These are phyloP conservation scores for Zaprionus obscuricornis DNA, from an alignment of 2,888 invertebrate species.

Conservation along the genomic window DNA sequence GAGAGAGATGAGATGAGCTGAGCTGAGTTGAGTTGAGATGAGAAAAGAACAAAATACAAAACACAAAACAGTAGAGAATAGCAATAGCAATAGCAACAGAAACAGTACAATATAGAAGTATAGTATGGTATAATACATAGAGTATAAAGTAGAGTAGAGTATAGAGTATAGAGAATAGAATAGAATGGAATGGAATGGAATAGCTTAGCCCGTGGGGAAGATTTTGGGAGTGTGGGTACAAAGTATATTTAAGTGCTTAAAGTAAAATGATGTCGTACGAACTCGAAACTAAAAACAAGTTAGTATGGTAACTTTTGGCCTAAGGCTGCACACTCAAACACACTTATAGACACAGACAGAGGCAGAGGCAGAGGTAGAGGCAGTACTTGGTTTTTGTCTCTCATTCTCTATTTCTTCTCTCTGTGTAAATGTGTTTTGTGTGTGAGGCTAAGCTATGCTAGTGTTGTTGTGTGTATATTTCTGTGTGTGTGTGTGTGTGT, in stretches of 20 bases:
- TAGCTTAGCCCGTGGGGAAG: constrained; percentile 51
- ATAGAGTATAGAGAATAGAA: constrained; percentile 3
- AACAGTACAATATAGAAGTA: constrained; percentile 31
- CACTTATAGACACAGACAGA: constrained; percentile 23
- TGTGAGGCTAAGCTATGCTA: too few species aligned
- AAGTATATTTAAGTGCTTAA: constrained; percentile 81
- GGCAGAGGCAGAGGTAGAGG: too few species aligned
- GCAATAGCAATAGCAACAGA: background rate
- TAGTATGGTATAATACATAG: background rate
- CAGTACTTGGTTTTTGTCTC: too few species aligned
- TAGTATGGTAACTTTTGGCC: constrained; percentile 79
- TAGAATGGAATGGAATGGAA: constrained; percentile 33
- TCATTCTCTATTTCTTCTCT: background rate
- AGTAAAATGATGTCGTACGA: constrained; percentile 81
- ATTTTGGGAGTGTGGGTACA: constrained; percentile 63
- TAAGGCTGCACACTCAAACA: constrained; percentile 55
- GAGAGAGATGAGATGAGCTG: too few species aligned
- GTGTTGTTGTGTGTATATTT: constrained; percentile 5
- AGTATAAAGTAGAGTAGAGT: background rate
- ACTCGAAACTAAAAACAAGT: constrained; percentile 80
- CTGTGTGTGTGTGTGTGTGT: constrained; percentile 20
- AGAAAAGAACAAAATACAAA: too few species aligned
- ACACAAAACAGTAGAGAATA: constrained; percentile 34
- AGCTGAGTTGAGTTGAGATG: background rate
- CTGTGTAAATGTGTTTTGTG: constrained; percentile 4